Evolutionary conservation across 1,140 invertebrate species (phyloP).

Genomic region (Sogatella furcifera): DNA sequence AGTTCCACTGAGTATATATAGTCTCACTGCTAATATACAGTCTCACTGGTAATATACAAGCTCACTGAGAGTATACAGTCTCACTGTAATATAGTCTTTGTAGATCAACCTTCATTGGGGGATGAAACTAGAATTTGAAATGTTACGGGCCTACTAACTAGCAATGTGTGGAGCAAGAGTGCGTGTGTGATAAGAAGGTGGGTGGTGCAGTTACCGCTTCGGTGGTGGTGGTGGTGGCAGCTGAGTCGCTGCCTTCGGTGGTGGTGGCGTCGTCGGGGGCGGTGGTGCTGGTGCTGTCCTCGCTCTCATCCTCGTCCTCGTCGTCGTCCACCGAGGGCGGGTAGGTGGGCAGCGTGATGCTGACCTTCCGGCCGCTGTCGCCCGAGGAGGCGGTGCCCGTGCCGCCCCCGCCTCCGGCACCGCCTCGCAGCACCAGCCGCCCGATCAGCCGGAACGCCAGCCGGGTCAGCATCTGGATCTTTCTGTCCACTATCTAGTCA

Average conservation of each 20-base stretch:
- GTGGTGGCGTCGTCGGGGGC: neutral
- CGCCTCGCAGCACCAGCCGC: conserved; percentile 45
- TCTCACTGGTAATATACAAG: too few species aligned
- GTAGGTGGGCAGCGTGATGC: conserved; percentile 41
- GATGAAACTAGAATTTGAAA: too few species aligned
- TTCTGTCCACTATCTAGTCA: conserved; percentile 67
- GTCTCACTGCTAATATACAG: too few species aligned
- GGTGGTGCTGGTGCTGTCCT: conserved; percentile 13
- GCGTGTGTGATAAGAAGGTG: neutral
- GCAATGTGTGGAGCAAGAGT: neutral
- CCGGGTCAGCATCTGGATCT: conserved; percentile 57
- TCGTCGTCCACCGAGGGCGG: conserved; percentile 38
- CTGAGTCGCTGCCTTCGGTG: conserved; percentile 16
- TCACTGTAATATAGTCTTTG: too few species aligned
- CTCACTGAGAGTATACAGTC: too few species aligned
- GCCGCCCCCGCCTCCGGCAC: conserved; percentile 37
- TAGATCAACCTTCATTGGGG: too few species aligned
- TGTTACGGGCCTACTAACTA: too few species aligned
- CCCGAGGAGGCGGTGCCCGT: conserved; percentile 30
- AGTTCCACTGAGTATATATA: too few species aligned
- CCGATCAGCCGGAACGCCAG: conserved; percentile 54
- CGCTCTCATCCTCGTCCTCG: conserved; percentile 29
- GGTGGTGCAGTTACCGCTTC: conserved; percentile 11
- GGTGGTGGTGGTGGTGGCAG: conserved; percentile 18
- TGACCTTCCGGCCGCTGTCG: conserved; percentile 35